These are phyloP conservation scores for Leptonema lineaticorne DNA, from an alignment of 1,140 invertebrate species.

Conservation along the genomic window DNA sequence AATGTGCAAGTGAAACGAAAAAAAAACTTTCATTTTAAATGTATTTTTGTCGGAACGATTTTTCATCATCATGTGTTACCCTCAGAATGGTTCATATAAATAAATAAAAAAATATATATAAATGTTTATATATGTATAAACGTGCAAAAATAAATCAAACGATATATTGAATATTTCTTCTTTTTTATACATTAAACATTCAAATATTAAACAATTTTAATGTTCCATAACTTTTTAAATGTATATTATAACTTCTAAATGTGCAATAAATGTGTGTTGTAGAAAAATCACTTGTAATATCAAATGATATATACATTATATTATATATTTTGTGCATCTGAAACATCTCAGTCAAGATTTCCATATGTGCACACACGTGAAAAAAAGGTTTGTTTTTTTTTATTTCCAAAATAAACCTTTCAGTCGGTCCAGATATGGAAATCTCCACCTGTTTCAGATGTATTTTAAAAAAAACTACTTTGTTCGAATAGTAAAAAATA, in stretches of 20 bases:
- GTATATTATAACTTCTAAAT: constrained; percentile 55
- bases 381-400: constrained; percentile 1
- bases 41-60: no score
- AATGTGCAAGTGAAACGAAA: no score
- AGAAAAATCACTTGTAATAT: constrained; percentile 47
- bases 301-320: constrained; percentile 23
- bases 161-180: constrained; percentile 40
- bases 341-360: background rate
- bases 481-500: constrained; percentile 40
- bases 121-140: no score
- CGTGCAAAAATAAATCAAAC: constrained; percentile 31
- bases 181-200: constrained; percentile 36
- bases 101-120: no score
- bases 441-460: constrained; percentile 34
- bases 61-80: no score
- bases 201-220: constrained; percentile 36
- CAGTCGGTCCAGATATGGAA: constrained; percentile 2
- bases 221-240: constrained; percentile 39
- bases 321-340: constrained; percentile 13
- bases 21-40: constrained; percentile 24
- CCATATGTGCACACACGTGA: background rate
- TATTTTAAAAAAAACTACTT: constrained; percentile 40
- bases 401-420: constrained; percentile 1
- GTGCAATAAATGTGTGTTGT: constrained; percentile 60
- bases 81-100: constrained; percentile 24